A percentile compares a stretch with the other conserved stretches of the same genome.
phyloP scores from a whole-genome alignment of 2,888 invertebrate genomes.

The Diarsia brunnea region DNA sequence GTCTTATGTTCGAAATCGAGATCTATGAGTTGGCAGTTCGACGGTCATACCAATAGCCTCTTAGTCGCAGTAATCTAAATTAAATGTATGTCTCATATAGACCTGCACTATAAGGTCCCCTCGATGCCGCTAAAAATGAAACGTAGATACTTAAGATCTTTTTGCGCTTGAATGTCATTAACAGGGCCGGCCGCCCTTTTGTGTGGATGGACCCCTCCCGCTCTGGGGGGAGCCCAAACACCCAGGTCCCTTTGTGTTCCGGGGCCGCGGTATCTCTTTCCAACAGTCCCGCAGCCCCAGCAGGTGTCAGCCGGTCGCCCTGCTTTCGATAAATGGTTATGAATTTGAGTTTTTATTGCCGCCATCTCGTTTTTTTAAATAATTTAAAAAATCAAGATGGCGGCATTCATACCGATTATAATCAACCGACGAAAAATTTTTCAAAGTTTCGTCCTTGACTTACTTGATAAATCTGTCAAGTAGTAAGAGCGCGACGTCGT shows the following conservation, averaged over 20 bases:
- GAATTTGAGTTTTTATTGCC: not conserved
- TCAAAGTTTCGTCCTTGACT: conserved; percentile 7
- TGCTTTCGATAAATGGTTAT: too few species aligned
- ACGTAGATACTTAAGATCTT: not conserved
- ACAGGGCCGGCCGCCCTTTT: not conserved
- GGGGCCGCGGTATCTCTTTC: too few species aligned
- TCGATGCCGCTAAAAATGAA: not conserved
- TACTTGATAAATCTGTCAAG: conserved; percentile 79
- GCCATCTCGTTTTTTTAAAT: too few species aligned
- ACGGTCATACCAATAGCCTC: too few species aligned
- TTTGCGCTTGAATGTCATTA: not conserved
- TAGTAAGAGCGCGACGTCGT: conserved; percentile 80
- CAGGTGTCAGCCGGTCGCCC: too few species aligned
- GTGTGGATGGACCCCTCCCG: too few species aligned
- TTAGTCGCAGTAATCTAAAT: not conserved
- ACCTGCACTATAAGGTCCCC: not conserved
- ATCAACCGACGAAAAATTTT: not conserved
- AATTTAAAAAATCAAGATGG: not conserved
- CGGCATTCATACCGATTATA: not conserved
- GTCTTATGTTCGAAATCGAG: too few species aligned
- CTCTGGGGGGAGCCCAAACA: too few species aligned
- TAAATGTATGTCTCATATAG: not conserved
- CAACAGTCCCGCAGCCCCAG: too few species aligned
- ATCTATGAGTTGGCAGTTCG: too few species aligned
- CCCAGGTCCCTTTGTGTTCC: too few species aligned